phyloP scores from a whole-genome alignment of 2,888 invertebrate genomes.

The Drosophila emarginata region DNA sequence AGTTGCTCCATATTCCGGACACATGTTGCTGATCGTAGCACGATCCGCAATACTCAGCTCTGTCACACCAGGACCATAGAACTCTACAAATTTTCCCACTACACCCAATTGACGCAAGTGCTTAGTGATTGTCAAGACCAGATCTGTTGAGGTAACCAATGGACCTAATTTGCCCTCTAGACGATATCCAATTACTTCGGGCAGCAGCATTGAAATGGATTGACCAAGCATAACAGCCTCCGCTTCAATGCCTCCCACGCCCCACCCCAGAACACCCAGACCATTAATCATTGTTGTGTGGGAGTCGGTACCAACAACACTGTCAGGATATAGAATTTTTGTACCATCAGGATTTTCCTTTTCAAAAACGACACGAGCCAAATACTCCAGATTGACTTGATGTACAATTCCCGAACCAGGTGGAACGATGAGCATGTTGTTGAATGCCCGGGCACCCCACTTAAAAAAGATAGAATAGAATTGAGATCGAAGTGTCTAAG shows the following conservation, averaged over 20 bases:
- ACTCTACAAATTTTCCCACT: conserved; percentile 99
- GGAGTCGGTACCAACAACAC: conserved; percentile 98
- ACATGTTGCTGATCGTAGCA: conserved; percentile 99
- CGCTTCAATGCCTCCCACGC: conserved; percentile 97
- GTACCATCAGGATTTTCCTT: conserved; percentile 81
- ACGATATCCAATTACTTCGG: conserved; percentile 97
- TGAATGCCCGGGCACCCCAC: conserved; percentile 98
- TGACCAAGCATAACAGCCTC: conserved; percentile 99
- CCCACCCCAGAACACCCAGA: conserved; percentile 98
- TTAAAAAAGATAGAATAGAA: conserved; percentile 72
- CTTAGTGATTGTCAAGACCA: conserved; percentile 98
- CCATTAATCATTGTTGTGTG: conserved; percentile 99
- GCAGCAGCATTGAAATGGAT: conserved; percentile 97
- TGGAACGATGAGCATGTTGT: conserved; percentile 98
- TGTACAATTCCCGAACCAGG: conserved; percentile 99
- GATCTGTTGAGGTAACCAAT: conserved; percentile 96
- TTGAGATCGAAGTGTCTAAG: neutral
- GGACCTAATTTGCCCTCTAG: conserved; percentile 91
- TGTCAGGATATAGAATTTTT: conserved; percentile 91
- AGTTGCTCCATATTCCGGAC: conserved; percentile 98
- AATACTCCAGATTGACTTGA: conserved; percentile 98
- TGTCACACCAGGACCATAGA: conserved; percentile 96
- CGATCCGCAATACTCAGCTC: conserved; percentile 97
- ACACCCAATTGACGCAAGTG: conserved; percentile 97
- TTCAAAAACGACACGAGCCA: conserved; percentile 94